Percentiles rank a stretch among this genome's conserved stretches.
phyloP scores from a whole-genome alignment of 2,888 invertebrate species.

The Myopa tessellatipennis region DNA sequence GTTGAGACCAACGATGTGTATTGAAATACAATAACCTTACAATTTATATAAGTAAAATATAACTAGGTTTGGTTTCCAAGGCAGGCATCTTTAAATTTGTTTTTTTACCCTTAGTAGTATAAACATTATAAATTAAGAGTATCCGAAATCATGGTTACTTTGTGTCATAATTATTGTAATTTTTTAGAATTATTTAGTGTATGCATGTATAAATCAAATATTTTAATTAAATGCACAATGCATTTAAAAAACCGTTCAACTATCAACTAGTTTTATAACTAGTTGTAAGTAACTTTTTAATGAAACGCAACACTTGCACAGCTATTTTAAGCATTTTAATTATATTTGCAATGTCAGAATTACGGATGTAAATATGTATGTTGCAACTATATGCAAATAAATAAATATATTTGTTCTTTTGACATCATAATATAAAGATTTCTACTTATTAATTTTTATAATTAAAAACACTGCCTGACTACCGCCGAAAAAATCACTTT shows the following conservation, averaged over 20 bases:
- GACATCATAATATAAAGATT: not conserved
- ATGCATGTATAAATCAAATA: not conserved
- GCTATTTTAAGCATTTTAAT: slow-evolving; percentile 13
- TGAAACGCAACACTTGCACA: not conserved
- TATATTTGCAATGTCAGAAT: not conserved
- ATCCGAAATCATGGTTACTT: not conserved
- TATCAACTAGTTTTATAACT: no score
- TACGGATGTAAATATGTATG: slow-evolving; percentile 12
- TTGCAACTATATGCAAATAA: slow-evolving; percentile 13
- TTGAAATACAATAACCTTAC: not conserved
- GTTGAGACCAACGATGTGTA: not conserved
- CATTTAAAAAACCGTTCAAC: slow-evolving; percentile 9
- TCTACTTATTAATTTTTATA: not conserved
- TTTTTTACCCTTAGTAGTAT: no score
- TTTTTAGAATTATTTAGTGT: not conserved
- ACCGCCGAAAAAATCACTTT: no score
- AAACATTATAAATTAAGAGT: not conserved
- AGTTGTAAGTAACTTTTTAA: not conserved
- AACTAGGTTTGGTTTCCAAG: no score
- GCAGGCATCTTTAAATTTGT: not conserved
- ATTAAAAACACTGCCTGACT: no score
- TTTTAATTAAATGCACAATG: slow-evolving; percentile 11
- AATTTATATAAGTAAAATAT: no score
- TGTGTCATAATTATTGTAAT: not conserved
- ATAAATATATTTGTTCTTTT: not conserved